Base-by-base conservation (phyloP, 1,140 invertebrate genomes). In the Drosophila chauvacae region DNA sequence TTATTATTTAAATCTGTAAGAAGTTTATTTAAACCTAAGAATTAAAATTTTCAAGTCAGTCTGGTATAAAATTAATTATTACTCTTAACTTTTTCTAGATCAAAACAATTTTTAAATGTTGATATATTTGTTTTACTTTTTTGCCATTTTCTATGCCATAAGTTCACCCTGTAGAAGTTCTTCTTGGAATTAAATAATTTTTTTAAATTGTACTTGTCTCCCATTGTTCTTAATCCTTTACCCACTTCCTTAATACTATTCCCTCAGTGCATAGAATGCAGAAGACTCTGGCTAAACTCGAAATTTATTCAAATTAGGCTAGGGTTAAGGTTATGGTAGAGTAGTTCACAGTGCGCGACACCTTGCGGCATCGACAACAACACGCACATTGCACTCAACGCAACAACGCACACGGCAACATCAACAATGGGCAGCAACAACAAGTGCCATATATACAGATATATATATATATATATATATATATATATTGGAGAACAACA, bases 241-340 rank as follows among this genome's bases (percentile, higher is more conserved):
- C 2, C 10, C 3, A 7, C 18, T 41, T 28, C 10, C 3, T 14
- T 1, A n/a, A 13, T 23, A 23, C 10, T 58, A 30, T 30, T 63
- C 11, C 1, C 18, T 2, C 28, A 47, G 42, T 66, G 63, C 23
- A 47, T 4, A 3, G 7, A 30, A 37, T 48, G 33, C 58, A 66
- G 26, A 20, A 66, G 42, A 47, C 7, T 44, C 44, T 44, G 50
- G 58, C 69, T 72, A 72, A 69, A 65, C 63, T 80, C 35, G 70
- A 88, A 88, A 80, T 88, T 80, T 88, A 87, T 87, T 88, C 71
- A 88, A 87, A 87, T 87, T 78, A 77, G 76, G 60, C 53, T 28
- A 41, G 35, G 44, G 69, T 71, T 72, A 66, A 77, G 84, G 83
- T 88, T 83, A 84, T 83, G 83, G 77, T 74, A 87, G 84, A 87